phyloP scores from a whole-genome alignment of 2,113 vertebrate species.

The Pangasianodon hypophthalmus region DNA sequence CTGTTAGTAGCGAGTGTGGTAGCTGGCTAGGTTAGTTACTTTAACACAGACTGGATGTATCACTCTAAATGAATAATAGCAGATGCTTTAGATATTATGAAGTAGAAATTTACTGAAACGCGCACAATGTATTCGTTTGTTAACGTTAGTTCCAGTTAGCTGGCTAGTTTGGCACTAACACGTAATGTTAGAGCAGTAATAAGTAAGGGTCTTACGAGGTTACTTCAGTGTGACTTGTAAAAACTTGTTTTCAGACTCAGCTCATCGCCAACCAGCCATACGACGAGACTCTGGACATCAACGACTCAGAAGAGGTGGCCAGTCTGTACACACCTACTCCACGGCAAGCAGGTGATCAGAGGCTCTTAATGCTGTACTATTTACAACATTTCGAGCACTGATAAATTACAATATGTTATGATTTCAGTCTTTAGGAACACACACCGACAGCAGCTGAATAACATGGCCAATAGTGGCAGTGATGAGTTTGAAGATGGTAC shows the following conservation, averaged over 20 bases:
- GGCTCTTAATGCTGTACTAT: not conserved
- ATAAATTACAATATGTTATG: not conserved
- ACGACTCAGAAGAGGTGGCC: constrained; percentile 78
- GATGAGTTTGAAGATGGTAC: constrained; percentile 73
- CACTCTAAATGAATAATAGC: not conserved
- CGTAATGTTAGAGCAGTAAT: not conserved
- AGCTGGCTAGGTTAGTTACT: not conserved
- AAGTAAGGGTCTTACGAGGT: not conserved
- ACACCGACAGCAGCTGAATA: constrained; percentile 57
- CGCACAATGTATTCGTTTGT: not conserved
- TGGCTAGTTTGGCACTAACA: not conserved
- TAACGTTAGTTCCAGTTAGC: not conserved
- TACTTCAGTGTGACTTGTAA: not conserved
- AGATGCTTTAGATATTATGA: not conserved
- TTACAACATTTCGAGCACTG: not conserved
- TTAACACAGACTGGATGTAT: not conserved
- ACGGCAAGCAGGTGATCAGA: constrained; percentile 63
- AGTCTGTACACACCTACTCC: constrained; percentile 74
- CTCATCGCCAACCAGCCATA: constrained; percentile 84
- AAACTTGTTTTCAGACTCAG: constrained; percentile 60
- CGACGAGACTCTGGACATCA: constrained; percentile 88
- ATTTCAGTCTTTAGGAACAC: constrained; percentile 54
- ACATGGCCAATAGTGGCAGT: constrained; percentile 73
- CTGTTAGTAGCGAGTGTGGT: not conserved
- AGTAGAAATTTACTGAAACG: not conserved